These are phyloP conservation scores for Listronotus bonariensis DNA, from an alignment of 1,140 invertebrate species.

Conservation along the genomic window DNA sequence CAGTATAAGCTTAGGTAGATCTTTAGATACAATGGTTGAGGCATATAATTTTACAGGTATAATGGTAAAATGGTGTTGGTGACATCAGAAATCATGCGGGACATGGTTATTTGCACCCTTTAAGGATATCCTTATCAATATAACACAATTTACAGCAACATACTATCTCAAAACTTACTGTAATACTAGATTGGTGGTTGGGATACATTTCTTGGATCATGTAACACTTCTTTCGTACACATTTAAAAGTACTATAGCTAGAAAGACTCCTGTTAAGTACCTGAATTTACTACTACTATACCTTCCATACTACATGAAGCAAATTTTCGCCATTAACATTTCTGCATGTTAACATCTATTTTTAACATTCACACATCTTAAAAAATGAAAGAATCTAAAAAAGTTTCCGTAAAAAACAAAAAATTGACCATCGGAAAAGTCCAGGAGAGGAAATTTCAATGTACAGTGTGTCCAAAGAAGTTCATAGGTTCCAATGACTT, in stretches of 20 bases:
- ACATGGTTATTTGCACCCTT: constrained; percentile 9
- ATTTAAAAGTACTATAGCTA: background rate
- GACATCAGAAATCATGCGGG: constrained; percentile 3
- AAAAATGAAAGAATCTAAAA: no score
- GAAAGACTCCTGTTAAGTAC: background rate
- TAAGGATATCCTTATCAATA: background rate
- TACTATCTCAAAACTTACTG: background rate
- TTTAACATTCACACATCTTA: no score
- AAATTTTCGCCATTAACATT: no score
- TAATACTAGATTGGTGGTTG: constrained; percentile 7
- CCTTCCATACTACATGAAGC: background rate
- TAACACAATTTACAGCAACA: background rate
- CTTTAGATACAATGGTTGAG: constrained; percentile 4
- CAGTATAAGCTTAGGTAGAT: background rate
- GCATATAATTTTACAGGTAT: constrained; percentile 12
- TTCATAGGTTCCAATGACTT: constrained; percentile 60
- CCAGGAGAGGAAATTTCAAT: constrained; percentile 51
- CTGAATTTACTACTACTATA: background rate
- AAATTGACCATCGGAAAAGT: constrained; percentile 48
- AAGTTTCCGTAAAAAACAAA: background rate
- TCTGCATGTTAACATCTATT: no score
- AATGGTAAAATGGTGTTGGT: constrained; percentile 11
- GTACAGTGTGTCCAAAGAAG: constrained; percentile 59
- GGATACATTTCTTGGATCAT: constrained; percentile 8
- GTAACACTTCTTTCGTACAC: background rate